Evolutionary conservation across 2,113 vertebrate genomes (phyloP), one percentile per base, ranked within the genome.

Genomic region (Colossoma macropomum): DNA sequence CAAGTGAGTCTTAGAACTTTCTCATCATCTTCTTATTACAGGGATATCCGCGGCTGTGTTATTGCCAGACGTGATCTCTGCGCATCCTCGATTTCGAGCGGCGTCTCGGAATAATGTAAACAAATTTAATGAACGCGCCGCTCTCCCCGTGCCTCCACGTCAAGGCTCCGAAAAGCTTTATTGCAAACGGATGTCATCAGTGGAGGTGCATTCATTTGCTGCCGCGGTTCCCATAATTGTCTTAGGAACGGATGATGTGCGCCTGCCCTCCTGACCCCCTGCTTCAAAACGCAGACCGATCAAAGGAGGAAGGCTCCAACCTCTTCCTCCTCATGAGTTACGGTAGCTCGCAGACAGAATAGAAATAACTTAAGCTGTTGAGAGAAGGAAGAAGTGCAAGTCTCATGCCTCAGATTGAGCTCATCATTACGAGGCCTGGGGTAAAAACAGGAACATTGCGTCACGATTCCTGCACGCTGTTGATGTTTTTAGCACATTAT

Each of bases 11-110:
- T 50, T 60, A 28, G 45, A 80, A 74, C 62, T 80, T 86, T 69
- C 75, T 85, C 79, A 82, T 87, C 65, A 84, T 84, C 68, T 85
- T 38, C 71, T 69, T 82, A 79, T 87, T 84, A 85, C 50, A n/a
- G 45, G 54, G 32, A 71, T 63, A 81, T 79, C 32, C 28, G 10
- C 48, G 30, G 38, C 75, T 17, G 28, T 41, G 21, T 86, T 84
- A 77, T 84, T 74, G 79, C 79, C 63, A 62, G 75, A 79, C 65
- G 56, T 63, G 48, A 45, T 85, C 74, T 79, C 60, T 25, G 27
- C 23, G 41, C 54, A 25, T 56, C n/a, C 34, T 21, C 52, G 28
- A 21, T 54, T 84, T 80, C 75, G 77, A 66, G 48, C 48, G 30
- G 79, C 41, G 59, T 66, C 41, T 32, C 69, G 25, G 70, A 50